Percentiles rank a stretch among this genome's conserved stretches.
These are phyloP conservation scores for Ctenopoma kingsleyae DNA, from an alignment of 2,797 vertebrate genomes.

Conservation along the genomic window DNA sequence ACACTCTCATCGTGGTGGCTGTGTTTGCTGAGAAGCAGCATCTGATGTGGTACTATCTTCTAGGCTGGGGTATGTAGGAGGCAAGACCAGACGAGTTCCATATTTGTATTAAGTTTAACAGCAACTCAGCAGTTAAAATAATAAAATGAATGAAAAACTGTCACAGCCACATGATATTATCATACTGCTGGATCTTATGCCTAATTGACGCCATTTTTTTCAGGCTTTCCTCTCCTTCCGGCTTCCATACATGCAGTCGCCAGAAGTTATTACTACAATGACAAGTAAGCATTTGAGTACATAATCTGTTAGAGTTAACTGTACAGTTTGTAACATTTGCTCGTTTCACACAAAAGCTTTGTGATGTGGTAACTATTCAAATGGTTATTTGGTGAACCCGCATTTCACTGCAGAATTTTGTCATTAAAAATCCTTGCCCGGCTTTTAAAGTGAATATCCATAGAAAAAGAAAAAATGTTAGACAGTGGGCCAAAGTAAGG, in stretches of 20 bases:
- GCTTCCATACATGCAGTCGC: constrained; percentile 93
- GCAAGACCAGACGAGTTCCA: neutral
- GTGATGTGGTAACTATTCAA: too few species aligned
- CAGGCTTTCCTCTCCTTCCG: constrained; percentile 96
- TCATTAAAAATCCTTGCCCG: too few species aligned
- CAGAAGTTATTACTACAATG: constrained; percentile 94
- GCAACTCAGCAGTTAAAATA: too few species aligned
- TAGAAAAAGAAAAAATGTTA: too few species aligned
- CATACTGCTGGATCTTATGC: neutral
- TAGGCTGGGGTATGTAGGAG: constrained; percentile 93
- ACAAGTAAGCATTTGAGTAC: constrained; percentile 88
- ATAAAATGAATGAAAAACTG: neutral
- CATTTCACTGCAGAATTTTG: too few species aligned
- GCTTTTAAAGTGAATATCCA: too few species aligned
- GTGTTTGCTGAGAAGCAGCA: constrained; percentile 98
- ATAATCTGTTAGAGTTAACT: neutral
- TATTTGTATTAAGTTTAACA: neutral
- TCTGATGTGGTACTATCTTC: constrained; percentile 96
- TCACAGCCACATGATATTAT: neutral
- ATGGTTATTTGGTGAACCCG: too few species aligned
- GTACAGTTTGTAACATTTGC: too few species aligned
- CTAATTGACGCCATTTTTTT: neutral
- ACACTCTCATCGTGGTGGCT: constrained; percentile 97
- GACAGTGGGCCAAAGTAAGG: too few species aligned
- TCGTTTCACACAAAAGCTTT: too few species aligned